Evolutionary conservation across 2,888 invertebrate species (phyloP).

Genomic region (Drosophila dives): DNA sequence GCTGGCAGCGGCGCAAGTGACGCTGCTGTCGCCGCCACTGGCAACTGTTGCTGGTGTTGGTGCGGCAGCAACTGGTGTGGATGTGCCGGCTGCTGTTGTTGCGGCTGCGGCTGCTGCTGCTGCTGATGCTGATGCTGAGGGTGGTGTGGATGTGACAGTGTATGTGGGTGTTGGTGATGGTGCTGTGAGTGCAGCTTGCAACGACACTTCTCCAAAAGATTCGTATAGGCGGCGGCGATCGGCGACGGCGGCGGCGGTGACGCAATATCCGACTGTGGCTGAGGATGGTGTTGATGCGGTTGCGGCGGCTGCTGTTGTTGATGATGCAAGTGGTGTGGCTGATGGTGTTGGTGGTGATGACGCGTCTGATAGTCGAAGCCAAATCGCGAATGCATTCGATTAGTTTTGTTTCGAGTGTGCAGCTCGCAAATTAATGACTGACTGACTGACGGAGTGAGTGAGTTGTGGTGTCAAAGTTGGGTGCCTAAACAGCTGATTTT

Average conservation of each 20-base stretch:
- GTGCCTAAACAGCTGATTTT: constrained; percentile 33
- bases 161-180: constrained; percentile 13
- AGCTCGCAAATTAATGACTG: constrained; percentile 39
- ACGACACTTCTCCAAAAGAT: constrained; percentile 81
- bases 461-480: background rate
- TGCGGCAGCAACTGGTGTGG: constrained; percentile 48
- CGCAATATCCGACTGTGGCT: constrained; percentile 57
- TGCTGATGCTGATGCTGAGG: constrained; percentile 38
- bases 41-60: constrained; percentile 58
- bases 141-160: constrained; percentile 32
- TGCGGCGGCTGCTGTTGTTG: constrained; percentile 60
- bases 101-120: constrained; percentile 32
- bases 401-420: constrained; percentile 47
- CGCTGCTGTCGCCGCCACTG: constrained; percentile 47
- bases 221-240: constrained; percentile 57
- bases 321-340: constrained; percentile 57
- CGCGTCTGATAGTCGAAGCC: constrained; percentile 78
- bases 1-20: constrained; percentile 59
- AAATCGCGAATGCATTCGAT: constrained; percentile 83
- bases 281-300: constrained; percentile 56
- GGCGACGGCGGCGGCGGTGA: constrained; percentile 37
- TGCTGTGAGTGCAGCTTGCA: constrained; percentile 67
- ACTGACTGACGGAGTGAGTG: background rate
- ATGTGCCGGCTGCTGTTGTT: constrained; percentile 36
- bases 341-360: constrained; percentile 72